Conservation (phyloP, 2,888 invertebrate species). For the Diplazon laetatorius region DNA sequence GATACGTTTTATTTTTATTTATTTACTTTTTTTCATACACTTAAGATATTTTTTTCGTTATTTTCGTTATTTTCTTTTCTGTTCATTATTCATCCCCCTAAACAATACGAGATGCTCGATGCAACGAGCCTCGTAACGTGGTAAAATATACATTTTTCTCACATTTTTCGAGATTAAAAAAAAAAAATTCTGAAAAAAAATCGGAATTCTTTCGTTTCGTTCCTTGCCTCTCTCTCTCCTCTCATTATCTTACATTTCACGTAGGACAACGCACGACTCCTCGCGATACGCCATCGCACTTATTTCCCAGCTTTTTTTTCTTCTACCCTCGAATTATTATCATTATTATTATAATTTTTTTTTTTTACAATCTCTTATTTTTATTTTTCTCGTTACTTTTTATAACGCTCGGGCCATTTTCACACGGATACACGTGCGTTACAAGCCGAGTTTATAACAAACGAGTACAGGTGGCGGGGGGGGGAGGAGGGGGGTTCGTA, state of each 20-base stretch:
- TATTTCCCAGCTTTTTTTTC: slow-evolving; percentile 5
- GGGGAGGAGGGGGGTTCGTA: too few species aligned
- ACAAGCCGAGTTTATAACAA: slow-evolving; percentile 49
- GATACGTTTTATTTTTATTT: slow-evolving; percentile 64
- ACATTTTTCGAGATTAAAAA: too few species aligned
- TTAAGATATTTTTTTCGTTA: slow-evolving; percentile 41
- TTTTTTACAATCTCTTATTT: slow-evolving; percentile 28
- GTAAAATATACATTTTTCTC: slow-evolving; percentile 50
- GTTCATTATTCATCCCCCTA: slow-evolving; percentile 9
- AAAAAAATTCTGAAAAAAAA: too few species aligned
- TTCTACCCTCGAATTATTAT: slow-evolving; percentile 31
- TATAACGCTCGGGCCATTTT: slow-evolving; percentile 20
- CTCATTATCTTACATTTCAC: neutral
- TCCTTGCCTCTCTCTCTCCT: slow-evolving; percentile 16
- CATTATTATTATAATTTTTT: slow-evolving; percentile 11
- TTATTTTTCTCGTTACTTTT: slow-evolving; percentile 33
- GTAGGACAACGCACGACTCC: slow-evolving; percentile 29
- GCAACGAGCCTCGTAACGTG: slow-evolving; percentile 23
- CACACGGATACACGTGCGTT: slow-evolving; percentile 33
- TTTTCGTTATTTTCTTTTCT: slow-evolving; percentile 5
- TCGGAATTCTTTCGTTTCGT: slow-evolving; percentile 22
- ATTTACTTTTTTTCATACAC: slow-evolving; percentile 22
- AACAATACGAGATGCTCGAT: slow-evolving; percentile 10
- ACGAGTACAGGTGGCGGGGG: slow-evolving; percentile 48
- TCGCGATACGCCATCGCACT: slow-evolving; percentile 29